A percentile compares a stretch with the other conserved stretches of the same genome.
phyloP scores from a whole-genome alignment of 2,888 invertebrate species.

The Caradrina kadenii region DNA sequence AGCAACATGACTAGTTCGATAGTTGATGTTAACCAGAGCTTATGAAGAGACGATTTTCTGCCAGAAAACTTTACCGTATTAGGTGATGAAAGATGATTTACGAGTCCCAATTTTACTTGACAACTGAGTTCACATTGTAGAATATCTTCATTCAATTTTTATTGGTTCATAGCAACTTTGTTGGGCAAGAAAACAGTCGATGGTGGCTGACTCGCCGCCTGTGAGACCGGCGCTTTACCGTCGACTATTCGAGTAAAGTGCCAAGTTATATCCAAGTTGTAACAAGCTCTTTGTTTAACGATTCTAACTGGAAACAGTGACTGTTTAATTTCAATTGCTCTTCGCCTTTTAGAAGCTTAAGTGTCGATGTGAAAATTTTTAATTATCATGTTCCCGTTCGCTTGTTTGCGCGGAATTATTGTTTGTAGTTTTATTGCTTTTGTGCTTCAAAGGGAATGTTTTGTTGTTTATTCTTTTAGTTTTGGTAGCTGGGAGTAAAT shows the following conservation, averaged over 20 bases:
- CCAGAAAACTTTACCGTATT: no score
- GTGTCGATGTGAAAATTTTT: slow-evolving; percentile 59
- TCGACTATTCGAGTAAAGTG: slow-evolving; percentile 58
- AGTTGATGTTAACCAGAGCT: no score
- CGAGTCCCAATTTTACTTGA: neutral
- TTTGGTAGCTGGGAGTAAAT: neutral
- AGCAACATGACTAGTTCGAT: no score
- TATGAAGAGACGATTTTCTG: neutral
- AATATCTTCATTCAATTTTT: neutral
- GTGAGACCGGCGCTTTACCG: slow-evolving; percentile 34
- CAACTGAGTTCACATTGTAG: neutral
- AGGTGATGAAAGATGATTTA: no score
- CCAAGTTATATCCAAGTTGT: slow-evolving; percentile 67
- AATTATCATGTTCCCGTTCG: slow-evolving; percentile 53
- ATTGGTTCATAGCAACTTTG: neutral
- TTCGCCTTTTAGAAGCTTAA: slow-evolving; percentile 56
- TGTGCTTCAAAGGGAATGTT: neutral
- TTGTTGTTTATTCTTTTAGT: neutral
- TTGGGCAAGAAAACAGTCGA: neutral
- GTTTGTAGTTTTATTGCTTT: slow-evolving; percentile 22
- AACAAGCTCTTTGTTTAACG: slow-evolving; percentile 70
- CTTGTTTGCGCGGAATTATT: slow-evolving; percentile 33
- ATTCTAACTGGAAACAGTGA: slow-evolving; percentile 64
- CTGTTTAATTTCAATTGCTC: slow-evolving; percentile 74
- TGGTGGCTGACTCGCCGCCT: slow-evolving; percentile 8